phyloP scores from a whole-genome alignment of 2,113 vertebrate species.

The Columbina picui region DNA sequence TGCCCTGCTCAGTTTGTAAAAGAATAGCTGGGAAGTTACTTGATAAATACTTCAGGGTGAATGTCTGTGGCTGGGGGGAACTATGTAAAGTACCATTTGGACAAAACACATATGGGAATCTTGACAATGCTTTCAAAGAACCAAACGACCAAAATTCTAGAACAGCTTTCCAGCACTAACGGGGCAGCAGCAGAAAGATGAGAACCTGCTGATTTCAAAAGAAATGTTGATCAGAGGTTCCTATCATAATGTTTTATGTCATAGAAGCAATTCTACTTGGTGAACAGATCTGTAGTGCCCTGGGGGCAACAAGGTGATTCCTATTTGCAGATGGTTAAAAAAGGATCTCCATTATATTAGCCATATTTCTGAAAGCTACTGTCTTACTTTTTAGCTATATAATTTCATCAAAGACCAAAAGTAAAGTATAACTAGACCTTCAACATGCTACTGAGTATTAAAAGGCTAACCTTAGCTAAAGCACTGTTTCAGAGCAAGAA shows the following conservation, averaged over 20 bases:
- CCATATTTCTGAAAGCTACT: not conserved
- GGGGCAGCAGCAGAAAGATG: not conserved
- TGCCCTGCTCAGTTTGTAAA: not conserved
- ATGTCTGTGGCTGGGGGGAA: not conserved
- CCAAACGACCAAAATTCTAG: not conserved
- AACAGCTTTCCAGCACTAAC: not conserved
- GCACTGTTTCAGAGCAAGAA: not conserved
- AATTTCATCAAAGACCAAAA: not conserved
- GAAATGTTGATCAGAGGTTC: not conserved
- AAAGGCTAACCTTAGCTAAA: not conserved
- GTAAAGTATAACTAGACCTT: not conserved
- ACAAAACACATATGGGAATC: not conserved
- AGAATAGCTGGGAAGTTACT: not conserved
- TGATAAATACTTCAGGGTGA: not conserved
- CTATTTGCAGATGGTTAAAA: not conserved
- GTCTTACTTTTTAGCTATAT: not conserved
- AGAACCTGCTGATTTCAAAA: not conserved
- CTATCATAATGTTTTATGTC: accelerated
- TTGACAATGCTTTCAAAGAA: not conserved
- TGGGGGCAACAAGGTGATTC: not conserved
- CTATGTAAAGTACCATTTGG: not conserved
- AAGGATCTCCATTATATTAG: not conserved
- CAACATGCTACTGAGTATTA: not conserved
- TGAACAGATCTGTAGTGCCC: not conserved
- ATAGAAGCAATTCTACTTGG: not conserved